Conservation (phyloP, 2,888 invertebrate species). For the Hypercompe scribonia region DNA sequence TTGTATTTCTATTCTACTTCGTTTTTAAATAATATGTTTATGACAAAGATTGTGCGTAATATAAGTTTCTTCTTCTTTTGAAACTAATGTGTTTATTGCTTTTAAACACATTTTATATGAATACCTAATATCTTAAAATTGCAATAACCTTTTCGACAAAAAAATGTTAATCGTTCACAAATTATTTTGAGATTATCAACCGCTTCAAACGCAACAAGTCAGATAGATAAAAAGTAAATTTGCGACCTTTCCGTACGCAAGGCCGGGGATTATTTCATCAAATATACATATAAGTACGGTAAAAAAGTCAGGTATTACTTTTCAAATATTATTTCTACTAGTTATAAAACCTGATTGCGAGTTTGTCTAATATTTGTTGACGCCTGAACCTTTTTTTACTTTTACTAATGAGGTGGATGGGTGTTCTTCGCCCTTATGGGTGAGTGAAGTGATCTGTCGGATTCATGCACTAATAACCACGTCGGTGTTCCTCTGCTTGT, state of each 20-base stretch:
- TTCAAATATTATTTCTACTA: not conserved
- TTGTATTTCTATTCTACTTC: not conserved
- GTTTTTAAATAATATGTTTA: not conserved
- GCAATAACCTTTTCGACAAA: not conserved
- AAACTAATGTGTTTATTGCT: too few relatives aligned
- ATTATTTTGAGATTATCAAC: not conserved
- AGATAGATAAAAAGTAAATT: not conserved
- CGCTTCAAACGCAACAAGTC: not conserved
- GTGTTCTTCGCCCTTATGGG: too few relatives aligned
- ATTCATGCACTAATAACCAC: too few relatives aligned
- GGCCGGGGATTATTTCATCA: too few relatives aligned
- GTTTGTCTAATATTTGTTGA: too few relatives aligned
- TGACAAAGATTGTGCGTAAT: not conserved
- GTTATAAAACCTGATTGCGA: too few relatives aligned
- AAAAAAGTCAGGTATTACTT: too few relatives aligned
- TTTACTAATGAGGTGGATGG: too few relatives aligned
- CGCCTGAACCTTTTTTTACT: too few relatives aligned
- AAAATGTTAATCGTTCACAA: not conserved
- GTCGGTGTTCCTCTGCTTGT: too few relatives aligned
- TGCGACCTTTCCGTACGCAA: not conserved
- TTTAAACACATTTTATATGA: not conserved
- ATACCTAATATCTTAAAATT: not conserved
- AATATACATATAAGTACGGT: too few relatives aligned
- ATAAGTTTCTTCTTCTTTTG: not conserved
- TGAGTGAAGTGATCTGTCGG: too few relatives aligned